A percentile compares a stretch with the other conserved stretches of the same genome.
Conservation (phyloP, 2,113 vertebrate species). For the Diphyllodes magnificus region DNA sequence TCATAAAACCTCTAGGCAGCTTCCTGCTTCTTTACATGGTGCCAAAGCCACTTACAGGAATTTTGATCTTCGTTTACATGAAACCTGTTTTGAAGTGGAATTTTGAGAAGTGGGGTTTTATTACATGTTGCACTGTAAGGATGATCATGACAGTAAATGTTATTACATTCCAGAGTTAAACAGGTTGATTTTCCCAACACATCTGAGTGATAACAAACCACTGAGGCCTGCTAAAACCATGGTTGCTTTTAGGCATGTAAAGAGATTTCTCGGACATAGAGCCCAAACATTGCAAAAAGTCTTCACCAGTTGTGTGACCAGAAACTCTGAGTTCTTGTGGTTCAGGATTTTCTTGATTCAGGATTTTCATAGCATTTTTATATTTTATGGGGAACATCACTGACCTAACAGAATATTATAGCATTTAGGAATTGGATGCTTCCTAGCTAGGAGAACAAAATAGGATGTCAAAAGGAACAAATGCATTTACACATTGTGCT, state of each 20-base stretch:
- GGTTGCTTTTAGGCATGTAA: neutral
- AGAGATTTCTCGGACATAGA: neutral
- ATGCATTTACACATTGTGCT: neutral
- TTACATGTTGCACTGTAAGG: neutral
- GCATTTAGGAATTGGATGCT: neutral
- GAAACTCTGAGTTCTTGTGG: neutral
- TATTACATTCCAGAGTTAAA: neutral
- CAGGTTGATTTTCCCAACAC: neutral
- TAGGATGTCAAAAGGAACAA: neutral
- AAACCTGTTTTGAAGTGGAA: neutral
- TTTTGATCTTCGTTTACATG: neutral
- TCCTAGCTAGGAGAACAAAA: neutral
- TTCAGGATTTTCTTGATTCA: neutral
- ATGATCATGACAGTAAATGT: neutral
- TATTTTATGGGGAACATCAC: neutral
- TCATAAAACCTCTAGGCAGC: neutral
- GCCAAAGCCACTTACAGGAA: neutral
- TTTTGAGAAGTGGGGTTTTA: neutral
- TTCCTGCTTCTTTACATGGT: neutral
- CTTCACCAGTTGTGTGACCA: neutral
- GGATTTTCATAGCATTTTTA: neutral
- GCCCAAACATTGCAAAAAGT: neutral
- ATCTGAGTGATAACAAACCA: neutral
- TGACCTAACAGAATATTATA: neutral
- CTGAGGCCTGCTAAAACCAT: neutral